A percentile compares a stretch with the other conserved stretches of the same genome.
phyloP scores from a whole-genome alignment of 2,113 vertebrate genomes.

The Tachycineta bicolor region DNA sequence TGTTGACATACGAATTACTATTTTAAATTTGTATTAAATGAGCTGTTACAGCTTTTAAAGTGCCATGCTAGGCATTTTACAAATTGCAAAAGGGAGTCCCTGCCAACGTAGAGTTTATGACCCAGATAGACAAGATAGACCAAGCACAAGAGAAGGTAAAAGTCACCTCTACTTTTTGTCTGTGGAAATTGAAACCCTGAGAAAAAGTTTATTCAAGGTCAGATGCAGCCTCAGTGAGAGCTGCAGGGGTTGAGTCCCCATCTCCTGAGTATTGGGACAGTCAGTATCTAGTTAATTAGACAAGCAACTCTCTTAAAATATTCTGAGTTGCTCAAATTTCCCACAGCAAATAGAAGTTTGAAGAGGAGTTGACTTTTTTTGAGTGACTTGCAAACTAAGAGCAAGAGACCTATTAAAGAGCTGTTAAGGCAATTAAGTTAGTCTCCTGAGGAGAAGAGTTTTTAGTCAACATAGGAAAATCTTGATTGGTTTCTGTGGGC shows the following conservation, averaged over 20 bases:
- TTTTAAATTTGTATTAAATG: background rate
- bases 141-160: background rate
- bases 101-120: background rate
- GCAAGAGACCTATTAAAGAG: background rate
- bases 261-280: background rate
- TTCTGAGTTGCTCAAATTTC: background rate
- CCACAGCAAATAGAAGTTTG: background rate
- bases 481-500: background rate
- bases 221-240: background rate
- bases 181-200: background rate
- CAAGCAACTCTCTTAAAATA: background rate
- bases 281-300: background rate
- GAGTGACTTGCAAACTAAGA: background rate
- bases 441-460: background rate
- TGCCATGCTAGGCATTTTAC: background rate
- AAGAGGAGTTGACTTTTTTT: background rate
- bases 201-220: background rate
- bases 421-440: background rate
- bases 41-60: slow-evolving; percentile 4
- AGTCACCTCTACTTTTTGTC: background rate
- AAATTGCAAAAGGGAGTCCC: background rate
- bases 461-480: background rate
- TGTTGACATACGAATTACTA: background rate
- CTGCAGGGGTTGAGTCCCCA: background rate
- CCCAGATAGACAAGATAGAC: background rate